Conservation (phyloP, 1,140 invertebrate species). For the Euwallacea fornicatus region DNA sequence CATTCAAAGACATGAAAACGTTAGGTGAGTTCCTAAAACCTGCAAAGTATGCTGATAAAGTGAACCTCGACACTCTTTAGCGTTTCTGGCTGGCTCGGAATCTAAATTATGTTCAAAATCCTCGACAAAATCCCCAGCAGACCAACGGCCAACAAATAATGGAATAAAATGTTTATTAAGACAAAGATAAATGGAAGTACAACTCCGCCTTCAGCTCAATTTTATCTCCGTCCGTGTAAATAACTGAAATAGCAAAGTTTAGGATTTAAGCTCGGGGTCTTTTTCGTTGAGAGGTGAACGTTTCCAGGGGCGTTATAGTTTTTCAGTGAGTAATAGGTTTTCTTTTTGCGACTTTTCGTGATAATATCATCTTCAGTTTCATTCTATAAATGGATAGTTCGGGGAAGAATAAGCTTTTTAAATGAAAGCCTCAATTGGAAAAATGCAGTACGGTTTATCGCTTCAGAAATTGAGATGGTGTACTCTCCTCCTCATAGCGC, state of each 20-base stretch:
- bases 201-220: not conserved
- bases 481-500: too few relatives aligned
- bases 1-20: constrained; percentile 93
- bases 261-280: not conserved
- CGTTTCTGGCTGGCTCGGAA: not conserved
- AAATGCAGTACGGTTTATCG: too few relatives aligned
- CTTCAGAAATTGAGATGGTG: too few relatives aligned
- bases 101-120: constrained; percentile 6
- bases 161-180: constrained; percentile 5
- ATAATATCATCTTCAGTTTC: too few relatives aligned
- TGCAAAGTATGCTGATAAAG: not conserved
- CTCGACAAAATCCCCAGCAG: not conserved
- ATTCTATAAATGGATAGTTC: too few relatives aligned
- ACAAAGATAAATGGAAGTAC: constrained; percentile 6
- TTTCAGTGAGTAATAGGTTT: too few relatives aligned
- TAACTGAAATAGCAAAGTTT: constrained; percentile 1
- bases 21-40: constrained; percentile 69
- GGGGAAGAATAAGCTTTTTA: too few relatives aligned
- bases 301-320: too few relatives aligned
- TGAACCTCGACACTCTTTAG: not conserved
- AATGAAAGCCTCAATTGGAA: too few relatives aligned
- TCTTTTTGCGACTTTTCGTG: too few relatives aligned
- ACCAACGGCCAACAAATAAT: not conserved
- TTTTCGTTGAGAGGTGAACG: too few relatives aligned
- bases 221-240: not conserved